These are phyloP conservation scores for Myotis davidii DNA, from an alignment of 2,113 vertebrate genomes.

Conservation along the genomic window DNA sequence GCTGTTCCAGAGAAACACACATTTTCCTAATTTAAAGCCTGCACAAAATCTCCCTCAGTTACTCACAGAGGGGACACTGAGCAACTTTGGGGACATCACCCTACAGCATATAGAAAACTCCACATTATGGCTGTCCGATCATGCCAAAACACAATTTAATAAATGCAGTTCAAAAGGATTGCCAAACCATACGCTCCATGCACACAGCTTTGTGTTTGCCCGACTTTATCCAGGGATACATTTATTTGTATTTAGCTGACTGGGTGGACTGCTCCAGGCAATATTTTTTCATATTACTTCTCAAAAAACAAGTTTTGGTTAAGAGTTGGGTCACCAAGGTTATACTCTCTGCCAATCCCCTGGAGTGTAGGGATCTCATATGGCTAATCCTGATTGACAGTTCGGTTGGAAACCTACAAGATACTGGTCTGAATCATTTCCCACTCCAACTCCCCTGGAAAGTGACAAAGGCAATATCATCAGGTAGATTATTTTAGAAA, in stretches of 20 bases:
- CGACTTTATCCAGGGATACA: background rate
- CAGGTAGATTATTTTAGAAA: background rate
- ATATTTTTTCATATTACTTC: background rate
- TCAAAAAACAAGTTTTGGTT: conserved; percentile 12
- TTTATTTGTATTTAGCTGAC: background rate
- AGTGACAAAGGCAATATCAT: background rate
- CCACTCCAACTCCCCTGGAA: background rate
- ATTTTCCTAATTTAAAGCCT: background rate
- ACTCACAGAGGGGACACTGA: background rate
- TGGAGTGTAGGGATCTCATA: background rate
- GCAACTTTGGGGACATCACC: background rate
- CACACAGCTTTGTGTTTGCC: background rate
- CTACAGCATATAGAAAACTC: background rate
- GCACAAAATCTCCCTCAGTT: background rate
- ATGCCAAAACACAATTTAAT: conserved; percentile 14
- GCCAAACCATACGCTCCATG: conserved; percentile 30
- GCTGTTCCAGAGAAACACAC: background rate
- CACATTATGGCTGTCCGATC: background rate
- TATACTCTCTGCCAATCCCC: background rate
- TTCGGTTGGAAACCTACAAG: background rate
- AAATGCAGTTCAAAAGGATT: background rate
- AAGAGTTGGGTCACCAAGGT: background rate
- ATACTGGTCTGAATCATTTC: background rate
- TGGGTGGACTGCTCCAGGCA: background rate
- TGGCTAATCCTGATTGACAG: background rate